Base-by-base conservation (phyloP, 2,888 invertebrate genomes). In the Dermolepida albohirtum region DNA sequence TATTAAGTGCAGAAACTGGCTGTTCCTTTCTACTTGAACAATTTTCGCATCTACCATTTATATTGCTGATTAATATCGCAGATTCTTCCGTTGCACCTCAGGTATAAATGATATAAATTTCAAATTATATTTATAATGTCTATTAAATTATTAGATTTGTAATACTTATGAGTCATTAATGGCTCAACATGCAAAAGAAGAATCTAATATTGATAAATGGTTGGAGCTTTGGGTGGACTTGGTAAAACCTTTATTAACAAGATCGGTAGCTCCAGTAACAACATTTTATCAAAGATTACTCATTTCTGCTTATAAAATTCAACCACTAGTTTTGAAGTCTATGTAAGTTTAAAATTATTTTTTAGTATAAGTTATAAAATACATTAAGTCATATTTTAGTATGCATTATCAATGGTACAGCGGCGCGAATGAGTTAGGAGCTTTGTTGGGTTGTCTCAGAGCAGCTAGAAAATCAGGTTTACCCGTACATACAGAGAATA, bases 141-240 rank as follows among this genome's bases (percentile, higher is more conserved):
- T 59, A n/a, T 50, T 55, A 12, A 27, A 12, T 52, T 65, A 44
- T 76, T 80, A 84, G 87, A 86, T 84, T 70, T 85, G 77, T 78
- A 86, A 84, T 74, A 82, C 88, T 12, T 89, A 86, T 75, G 87
- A 88, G 73, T 80, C 82, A 5, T 76, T 90, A 70, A 87, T 88
- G 85, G 78, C 79, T 12, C 80, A 81, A 49, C 83, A 86, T 74
- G 81, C 82, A 47, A 78, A 81, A 40, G 84, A 85, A 68, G 63
- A 72, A 5, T 73, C 78, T 1, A 67, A 74, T 7, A 77, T 79
- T 40, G 78, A 79, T 12, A 73, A 76, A 1, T 89, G 89, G 87
- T 78, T 82, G 27, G 72, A 78, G 0, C 76, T 79, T 1, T 90
- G 90, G 89, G 75, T 70, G 50, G 68, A 71, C 17, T 68, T 8